These are phyloP conservation scores for Enteromius argenteus DNA, from an alignment of 2,797 vertebrate genomes.

Conservation along the genomic window DNA sequence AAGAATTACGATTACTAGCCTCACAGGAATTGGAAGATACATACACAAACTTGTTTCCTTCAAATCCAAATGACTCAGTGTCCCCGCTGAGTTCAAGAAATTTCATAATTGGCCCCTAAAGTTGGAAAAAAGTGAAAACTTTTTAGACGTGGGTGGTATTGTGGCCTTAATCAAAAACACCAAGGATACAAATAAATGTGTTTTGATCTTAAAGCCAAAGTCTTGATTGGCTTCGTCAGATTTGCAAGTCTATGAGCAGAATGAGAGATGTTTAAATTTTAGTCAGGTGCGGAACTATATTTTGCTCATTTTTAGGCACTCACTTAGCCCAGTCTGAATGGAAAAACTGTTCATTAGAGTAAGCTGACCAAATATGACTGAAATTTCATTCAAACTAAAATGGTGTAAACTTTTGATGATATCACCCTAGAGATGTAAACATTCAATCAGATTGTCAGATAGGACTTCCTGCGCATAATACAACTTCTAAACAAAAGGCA, in stretches of 20 bases:
- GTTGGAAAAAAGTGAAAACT: not conserved
- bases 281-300: not conserved
- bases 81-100: constrained; percentile 1
- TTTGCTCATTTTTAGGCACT: not conserved
- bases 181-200: constrained; percentile 13
- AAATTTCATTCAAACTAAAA: not conserved
- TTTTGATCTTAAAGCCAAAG: constrained; percentile 2
- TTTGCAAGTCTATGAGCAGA: not conserved
- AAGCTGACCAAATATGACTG: not conserved
- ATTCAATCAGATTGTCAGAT: not conserved
- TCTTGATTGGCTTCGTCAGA: not conserved
- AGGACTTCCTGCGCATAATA: not conserved
- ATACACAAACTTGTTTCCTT: constrained; percentile 15
- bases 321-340: not conserved
- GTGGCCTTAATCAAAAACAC: constrained; percentile 5
- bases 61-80: not conserved
- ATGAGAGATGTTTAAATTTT: not conserved
- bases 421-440: not conserved
- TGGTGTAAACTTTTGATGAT: not conserved
- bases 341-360: not conserved
- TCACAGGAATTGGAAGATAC: constrained; percentile 1
- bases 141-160: not conserved
- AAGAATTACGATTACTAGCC: not conserved
- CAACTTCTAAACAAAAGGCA: too few species aligned
- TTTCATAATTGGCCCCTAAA: constrained; percentile 13